Conservation (phyloP, 2,797 vertebrate species). For the Distichodus sexfasciatus region DNA sequence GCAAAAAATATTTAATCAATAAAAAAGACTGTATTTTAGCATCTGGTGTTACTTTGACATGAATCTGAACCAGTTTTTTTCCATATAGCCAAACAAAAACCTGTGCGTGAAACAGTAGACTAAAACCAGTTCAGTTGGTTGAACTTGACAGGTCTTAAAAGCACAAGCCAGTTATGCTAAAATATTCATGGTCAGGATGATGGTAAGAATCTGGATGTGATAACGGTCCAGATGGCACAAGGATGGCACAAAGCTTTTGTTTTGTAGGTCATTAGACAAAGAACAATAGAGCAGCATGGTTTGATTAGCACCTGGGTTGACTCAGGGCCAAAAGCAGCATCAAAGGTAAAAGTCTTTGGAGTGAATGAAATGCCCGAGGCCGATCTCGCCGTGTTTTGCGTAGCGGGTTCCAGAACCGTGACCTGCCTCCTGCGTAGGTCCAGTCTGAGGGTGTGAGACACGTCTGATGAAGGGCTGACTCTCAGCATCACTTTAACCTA, state of each 20-base stretch:
- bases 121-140: slow-evolving; percentile 11
- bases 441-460: slow-evolving; percentile 84
- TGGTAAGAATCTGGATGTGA: slow-evolving; percentile 13
- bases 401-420: slow-evolving; percentile 80
- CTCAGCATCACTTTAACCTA: slow-evolving; percentile 96
- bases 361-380: slow-evolving; percentile 68
- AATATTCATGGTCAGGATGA: slow-evolving; percentile 11
- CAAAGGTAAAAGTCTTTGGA: slow-evolving; percentile 91
- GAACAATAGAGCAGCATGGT: no score
- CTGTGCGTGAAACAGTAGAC: background rate
- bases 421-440: slow-evolving; percentile 90
- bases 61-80: background rate
- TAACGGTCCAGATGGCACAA: slow-evolving; percentile 16
- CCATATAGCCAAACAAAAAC: no score
- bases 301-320: slow-evolving; percentile 87
- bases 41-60: background rate
- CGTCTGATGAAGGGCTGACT: slow-evolving; percentile 75
- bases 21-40: background rate
- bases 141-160: background rate
- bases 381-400: slow-evolving; percentile 73
- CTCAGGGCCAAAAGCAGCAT: slow-evolving; percentile 87
- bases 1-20: background rate
- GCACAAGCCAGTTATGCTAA: background rate
- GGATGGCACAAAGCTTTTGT: slow-evolving; percentile 9
- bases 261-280: slow-evolving; percentile 30